Base-by-base conservation (phyloP, 2,113 vertebrate genomes). In the Pterocles burchelli region DNA sequence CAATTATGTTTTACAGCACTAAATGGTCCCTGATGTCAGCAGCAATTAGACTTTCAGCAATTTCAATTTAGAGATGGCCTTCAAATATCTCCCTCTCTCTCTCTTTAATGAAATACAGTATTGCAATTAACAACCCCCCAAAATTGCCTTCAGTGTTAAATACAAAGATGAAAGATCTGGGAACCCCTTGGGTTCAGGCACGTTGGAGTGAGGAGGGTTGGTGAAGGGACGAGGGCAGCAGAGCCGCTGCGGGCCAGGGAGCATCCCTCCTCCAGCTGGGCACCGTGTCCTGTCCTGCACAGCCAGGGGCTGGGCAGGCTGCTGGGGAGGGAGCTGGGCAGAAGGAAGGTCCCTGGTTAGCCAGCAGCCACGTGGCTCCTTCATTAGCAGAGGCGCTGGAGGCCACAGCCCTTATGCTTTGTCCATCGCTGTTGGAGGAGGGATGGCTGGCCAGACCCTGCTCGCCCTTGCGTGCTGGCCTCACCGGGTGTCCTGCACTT, bases 11-110 rank as follows among this genome's bases (percentile, higher is more conserved):
- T 96, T 94, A 94, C 83, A 89, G 93, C 84, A 96, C 90, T 93
- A 97, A 97, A 95, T 76, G 85, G 95, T 97, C 96, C 97, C 95
- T 93, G 90, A 96, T 97, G 96, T 94, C 94, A 95, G 81, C 80
- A 89, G 96, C 96, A 97, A 97, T 96, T 96, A 96, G 94, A 88
- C 96, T 95, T 97, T 70, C 80, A 57, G 92, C 83, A 88, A 62
- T 96, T 96, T 96, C 97, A 94, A 80, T 96, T 97, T 92, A 57
- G 93, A 94, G 95, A 93, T 96, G 95, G 93, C 96, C 95, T 97
- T 96, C 87, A 88, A 95, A 94, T 90, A 61, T 91, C 75, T 80
- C 70, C 74, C 16, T 52, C 88, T 96, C 80, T 94, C 85, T 85
- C 68, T 59, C 89, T 68, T 80, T 94, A 96, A 96, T 94, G 92